Base-by-base conservation (phyloP, 1,140 invertebrate species). In the Anoplophora glabripennis region DNA sequence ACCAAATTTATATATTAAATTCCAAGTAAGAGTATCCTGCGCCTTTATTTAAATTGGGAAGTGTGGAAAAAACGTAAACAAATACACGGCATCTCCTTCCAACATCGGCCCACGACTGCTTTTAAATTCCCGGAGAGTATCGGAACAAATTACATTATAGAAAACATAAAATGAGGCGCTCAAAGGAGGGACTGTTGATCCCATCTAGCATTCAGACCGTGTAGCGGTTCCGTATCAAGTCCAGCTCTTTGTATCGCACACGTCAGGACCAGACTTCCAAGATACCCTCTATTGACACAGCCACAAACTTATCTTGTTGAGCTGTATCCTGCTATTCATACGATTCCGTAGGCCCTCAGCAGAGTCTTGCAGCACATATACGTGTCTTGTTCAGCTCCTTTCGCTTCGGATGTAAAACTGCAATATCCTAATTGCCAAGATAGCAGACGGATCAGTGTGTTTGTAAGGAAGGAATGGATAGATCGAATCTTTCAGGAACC, bases 171-270 rank as follows among this genome's bases (percentile, higher is more conserved):
- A 45, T 40, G 40, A 42, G 17, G 12, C n/a, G 38, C 44, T 54
- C 52, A 54, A 54, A 54, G 52, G 52, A 44, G 44, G 52, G 52
- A 44, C 52, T 54, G 52, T 44, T 42, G 41, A 54, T 54, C 52
- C 52, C 40, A 54, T 54, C 52, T 34, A 38, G 52, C 38, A 54
- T 54, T 54, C 52, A 45, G 52, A 33, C 33, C 44, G 52, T 54
- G 52, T 54, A 54, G 21, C 52, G 38, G 38, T 54, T 44, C 40
- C 41, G 52, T 54, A 54, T 54, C 52, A 44, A 54, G 52, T 54
- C 38, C 38, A 54, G 52, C 18, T 53, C 52, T 54, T 54, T 54
- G 52, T 54, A 54, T 54, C 52, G 52, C 33, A 38, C 52, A 54
- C 44, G 52, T 54, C 52, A 28, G 28, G 28, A 54, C 38, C 52